Base-by-base conservation (phyloP, 2,888 invertebrate genomes). In the Nematopogon swammerdamellus region DNA sequence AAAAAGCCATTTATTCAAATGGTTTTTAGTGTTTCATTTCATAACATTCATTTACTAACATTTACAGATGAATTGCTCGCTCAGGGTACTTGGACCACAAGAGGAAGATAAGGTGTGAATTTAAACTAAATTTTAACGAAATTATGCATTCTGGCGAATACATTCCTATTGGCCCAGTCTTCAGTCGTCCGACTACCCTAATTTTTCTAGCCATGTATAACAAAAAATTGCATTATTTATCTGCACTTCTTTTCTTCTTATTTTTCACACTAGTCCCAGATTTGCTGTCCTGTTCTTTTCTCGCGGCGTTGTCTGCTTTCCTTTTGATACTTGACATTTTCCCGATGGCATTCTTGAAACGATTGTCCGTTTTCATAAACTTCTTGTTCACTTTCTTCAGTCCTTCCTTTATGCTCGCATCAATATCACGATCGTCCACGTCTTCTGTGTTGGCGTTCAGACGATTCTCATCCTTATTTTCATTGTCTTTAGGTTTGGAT, bases 311-410 rank as follows among this genome's bases (percentile, higher is more conserved):
- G 4, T 73, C 75, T 0, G 80, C 70, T 61, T 79, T 80, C 25
- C 72, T 57, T 55, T 74, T 79, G 16, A 80, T 80, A 50, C 70
- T 76, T 0, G 59, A 65, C 1, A 80, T 66, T 55, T 79, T 80
- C 2, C 75, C 77, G 1, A 80, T 77, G 2, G 80, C 72, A 52
- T 72, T 64, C 54, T 76, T 79, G 43, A 80, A 80, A 20, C 80
- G 59, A 1, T 71, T 70, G 44, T 80, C 80, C 56, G 69, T 76
- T 53, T 76, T 80, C 79, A 80, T 80, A 0, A 80, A 54, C 2
- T 57, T 64, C 51, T 67, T 80, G 49, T 77, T 80, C 0, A 77
- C 68, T 60, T 68, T 71, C 57, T 68, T 77, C 49, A 79, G 51
- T 1, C 64, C 60, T 0, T 65, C 61, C 54, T 72, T 77, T 47